Evolutionary conservation across 2,797 vertebrate species (phyloP).

Genomic region (Monodelphis domestica): DNA sequence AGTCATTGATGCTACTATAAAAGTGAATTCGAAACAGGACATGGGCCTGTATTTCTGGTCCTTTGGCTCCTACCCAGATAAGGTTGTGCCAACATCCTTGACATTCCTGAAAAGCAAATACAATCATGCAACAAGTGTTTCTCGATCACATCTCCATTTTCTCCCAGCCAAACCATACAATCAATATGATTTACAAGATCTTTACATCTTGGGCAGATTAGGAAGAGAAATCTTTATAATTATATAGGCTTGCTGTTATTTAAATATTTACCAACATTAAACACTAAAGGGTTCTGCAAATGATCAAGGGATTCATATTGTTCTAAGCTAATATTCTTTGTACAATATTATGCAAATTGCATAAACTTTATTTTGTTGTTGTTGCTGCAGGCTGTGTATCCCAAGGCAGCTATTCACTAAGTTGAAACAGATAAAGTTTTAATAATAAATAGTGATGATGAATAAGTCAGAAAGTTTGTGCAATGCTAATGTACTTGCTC

Average conservation of each 20-base stretch:
- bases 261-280: slow-evolving; percentile 90
- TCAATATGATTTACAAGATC: slow-evolving; percentile 60
- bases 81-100: not conserved
- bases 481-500: slow-evolving; percentile 84
- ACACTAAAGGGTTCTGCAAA: slow-evolving; percentile 85
- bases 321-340: slow-evolving; percentile 87
- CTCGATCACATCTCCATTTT: not conserved
- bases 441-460: slow-evolving; percentile 90
- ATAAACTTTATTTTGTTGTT: slow-evolving; percentile 85
- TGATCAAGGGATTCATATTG: slow-evolving; percentile 87
- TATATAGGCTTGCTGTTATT: slow-evolving; percentile 84
- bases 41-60: not conserved
- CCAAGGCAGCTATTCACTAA: slow-evolving; percentile 87
- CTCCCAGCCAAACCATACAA: not conserved
- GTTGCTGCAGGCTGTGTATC: slow-evolving; percentile 82
- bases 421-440: slow-evolving; percentile 90
- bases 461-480: slow-evolving; percentile 89
- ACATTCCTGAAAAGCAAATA: not conserved
- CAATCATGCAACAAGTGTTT: not conserved
- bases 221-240: slow-evolving; percentile 85
- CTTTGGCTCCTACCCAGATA: not conserved
- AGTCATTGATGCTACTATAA: not conserved
- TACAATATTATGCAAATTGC: slow-evolving; percentile 88
- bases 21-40: not conserved
- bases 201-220: slow-evolving; percentile 76